These are phyloP conservation scores for Stegodyphus mimosarum DNA, from an alignment of 1,140 invertebrate genomes.

Conservation along the genomic window DNA sequence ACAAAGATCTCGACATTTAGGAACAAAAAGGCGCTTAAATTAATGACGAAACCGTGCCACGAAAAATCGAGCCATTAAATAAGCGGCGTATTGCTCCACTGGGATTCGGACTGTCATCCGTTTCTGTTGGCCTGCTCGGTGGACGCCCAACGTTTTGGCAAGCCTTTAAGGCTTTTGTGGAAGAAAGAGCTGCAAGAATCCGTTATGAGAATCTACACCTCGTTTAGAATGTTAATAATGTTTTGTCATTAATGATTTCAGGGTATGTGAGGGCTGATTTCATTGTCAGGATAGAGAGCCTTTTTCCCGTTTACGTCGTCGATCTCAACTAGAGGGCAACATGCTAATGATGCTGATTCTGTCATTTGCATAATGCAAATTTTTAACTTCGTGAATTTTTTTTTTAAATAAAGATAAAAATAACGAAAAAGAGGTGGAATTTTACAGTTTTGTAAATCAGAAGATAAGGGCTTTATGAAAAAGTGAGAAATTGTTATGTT, in stretches of 20 bases:
- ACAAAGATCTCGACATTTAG: conserved; percentile 20
- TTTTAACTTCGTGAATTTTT: no score
- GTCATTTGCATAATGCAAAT: no score
- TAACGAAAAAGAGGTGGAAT: no score
- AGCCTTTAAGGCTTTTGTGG: not conserved
- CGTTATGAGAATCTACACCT: not conserved
- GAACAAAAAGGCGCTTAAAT: conserved; percentile 45
- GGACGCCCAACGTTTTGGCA: not conserved
- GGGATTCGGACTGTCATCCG: conserved; percentile 12
- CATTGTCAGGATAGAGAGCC: not conserved
- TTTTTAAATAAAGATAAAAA: no score
- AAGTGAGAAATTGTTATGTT: no score
- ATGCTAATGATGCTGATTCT: no score
- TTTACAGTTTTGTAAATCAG: no score
- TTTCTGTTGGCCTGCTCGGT: not conserved
- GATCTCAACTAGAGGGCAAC: no score
- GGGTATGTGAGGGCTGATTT: not conserved
- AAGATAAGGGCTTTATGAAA: no score
- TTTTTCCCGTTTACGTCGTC: no score
- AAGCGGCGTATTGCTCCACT: conserved; percentile 19
- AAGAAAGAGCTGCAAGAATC: not conserved
- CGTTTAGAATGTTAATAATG: not conserved
- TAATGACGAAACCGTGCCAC: conserved; percentile 14
- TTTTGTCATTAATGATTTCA: not conserved
- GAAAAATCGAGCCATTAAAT: conserved; percentile 44